phyloP scores from a whole-genome alignment of 2,888 invertebrate species.

The Tenthredo mesomela region DNA sequence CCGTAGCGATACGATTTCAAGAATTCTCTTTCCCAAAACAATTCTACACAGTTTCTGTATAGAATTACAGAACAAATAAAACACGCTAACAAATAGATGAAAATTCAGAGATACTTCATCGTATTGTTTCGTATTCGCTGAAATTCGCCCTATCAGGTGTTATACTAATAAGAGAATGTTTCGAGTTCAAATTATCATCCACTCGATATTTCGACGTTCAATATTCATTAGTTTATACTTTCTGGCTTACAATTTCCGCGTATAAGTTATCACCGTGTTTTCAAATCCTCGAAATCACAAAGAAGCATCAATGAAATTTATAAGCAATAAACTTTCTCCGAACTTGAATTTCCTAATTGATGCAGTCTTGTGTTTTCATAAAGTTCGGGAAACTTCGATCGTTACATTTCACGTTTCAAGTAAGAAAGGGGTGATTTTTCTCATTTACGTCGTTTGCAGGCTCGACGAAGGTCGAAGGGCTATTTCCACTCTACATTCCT shows the following conservation, averaged over 20 bases:
- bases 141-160: neutral
- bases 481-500: neutral
- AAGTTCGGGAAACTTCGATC: neutral
- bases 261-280: neutral
- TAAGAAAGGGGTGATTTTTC: neutral
- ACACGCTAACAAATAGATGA: neutral
- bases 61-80: neutral
- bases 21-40: neutral
- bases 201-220: neutral
- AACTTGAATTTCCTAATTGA: neutral
- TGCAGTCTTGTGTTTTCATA: neutral
- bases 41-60: neutral
- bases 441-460: neutral
- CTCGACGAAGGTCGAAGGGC: neutral
- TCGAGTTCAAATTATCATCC: neutral
- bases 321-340: neutral
- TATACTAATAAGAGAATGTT: neutral
- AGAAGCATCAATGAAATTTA: neutral
- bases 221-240: neutral
- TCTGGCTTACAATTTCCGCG: neutral
- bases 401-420: neutral
- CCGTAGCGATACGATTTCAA: neutral
- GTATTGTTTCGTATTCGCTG: constrained; percentile 13
- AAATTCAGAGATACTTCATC: neutral
- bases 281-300: neutral